Evolutionary conservation across 2,797 vertebrate species (phyloP).

Genomic region (Chrysocyon brachyurus): DNA sequence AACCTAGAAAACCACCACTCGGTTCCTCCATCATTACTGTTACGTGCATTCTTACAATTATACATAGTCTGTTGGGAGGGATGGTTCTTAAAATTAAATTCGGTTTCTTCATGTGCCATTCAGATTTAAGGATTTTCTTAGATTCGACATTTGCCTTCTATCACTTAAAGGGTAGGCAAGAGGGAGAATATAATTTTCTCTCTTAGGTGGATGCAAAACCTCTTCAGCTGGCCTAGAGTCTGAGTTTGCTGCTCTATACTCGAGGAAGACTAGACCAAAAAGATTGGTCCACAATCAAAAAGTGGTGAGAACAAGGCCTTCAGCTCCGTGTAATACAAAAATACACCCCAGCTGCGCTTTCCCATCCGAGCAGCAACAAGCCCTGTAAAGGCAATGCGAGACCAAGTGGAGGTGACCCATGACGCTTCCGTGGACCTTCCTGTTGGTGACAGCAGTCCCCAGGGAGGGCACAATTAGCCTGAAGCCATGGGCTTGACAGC

Average conservation of each 20-base stretch:
- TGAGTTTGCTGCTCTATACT: neutral
- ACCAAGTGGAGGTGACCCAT: neutral
- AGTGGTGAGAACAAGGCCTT: neutral
- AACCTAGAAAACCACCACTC: neutral
- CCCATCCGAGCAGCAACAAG: neutral
- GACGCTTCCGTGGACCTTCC: neutral
- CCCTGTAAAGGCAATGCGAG: neutral
- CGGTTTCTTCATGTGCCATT: neutral
- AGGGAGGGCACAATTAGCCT: neutral
- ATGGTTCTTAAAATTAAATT: constrained; percentile 40
- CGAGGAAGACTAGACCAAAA: neutral
- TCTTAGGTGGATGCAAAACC: neutral
- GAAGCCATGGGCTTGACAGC: neutral
- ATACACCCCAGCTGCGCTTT: neutral
- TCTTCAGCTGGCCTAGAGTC: neutral
- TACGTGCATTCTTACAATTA: neutral
- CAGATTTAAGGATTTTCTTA: constrained; percentile 47
- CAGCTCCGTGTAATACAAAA: neutral
- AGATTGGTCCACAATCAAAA: neutral
- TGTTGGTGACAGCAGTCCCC: neutral
- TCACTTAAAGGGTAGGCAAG: neutral
- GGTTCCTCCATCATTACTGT: constrained; percentile 1
- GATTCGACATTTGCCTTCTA: neutral
- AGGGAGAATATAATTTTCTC: neutral
- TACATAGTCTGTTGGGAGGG: neutral